phyloP scores from a whole-genome alignment of 2,797 vertebrate species.

The Rhinophrynus dorsalis region DNA sequence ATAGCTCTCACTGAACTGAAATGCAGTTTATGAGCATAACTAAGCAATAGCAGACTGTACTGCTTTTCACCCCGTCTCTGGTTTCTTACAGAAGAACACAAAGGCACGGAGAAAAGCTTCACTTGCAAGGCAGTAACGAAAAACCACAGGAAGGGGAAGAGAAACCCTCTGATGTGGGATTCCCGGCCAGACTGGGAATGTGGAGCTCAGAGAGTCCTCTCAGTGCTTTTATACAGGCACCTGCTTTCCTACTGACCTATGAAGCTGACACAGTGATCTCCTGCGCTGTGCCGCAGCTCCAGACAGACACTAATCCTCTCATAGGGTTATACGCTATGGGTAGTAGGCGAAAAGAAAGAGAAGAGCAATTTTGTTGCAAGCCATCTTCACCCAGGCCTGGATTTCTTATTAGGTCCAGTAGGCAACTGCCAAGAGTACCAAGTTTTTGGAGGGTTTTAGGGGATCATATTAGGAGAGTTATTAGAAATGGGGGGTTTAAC shows the following conservation, averaged over 20 bases:
- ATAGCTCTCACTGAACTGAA: background rate
- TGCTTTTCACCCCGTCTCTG: conserved; percentile 15
- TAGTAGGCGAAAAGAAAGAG: too few relatives aligned
- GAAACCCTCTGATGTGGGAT: conserved; percentile 37
- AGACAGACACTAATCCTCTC: background rate
- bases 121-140: conserved; percentile 21
- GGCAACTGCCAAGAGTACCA: too few relatives aligned
- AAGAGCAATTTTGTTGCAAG: too few relatives aligned
- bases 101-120: conserved; percentile 12
- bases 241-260: conserved; percentile 18
- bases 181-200: conserved; percentile 20
- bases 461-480: too few relatives aligned
- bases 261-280: conserved; percentile 8
- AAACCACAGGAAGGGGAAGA: conserved; percentile 26
- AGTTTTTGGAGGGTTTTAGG: too few relatives aligned
- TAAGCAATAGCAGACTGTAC: conserved; percentile 24
- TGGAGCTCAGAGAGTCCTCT: background rate
- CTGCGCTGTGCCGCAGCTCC: background rate
- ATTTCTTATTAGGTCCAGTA: too few relatives aligned
- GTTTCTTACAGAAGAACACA: conserved; percentile 23
- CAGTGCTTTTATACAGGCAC: conserved; percentile 35
- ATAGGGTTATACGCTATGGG: background rate
- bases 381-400: too few relatives aligned
- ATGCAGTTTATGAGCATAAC: conserved; percentile 25
- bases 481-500: too few relatives aligned